Conservation (phyloP, 2,113 vertebrate genomes). For the Platysteira castanea region DNA sequence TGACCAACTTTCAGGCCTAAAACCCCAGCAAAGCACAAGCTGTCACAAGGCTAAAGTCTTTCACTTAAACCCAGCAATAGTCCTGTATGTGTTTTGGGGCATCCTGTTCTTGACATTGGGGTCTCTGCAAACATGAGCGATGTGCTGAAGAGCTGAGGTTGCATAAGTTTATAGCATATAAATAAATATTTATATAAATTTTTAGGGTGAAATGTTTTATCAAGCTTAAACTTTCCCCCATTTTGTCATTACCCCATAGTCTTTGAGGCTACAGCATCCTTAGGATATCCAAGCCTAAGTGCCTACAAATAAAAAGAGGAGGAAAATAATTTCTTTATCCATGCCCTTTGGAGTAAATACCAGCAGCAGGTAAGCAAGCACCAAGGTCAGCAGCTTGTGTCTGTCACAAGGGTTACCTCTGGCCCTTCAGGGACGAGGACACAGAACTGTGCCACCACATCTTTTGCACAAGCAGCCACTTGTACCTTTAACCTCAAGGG, state of each 20-base stretch:
- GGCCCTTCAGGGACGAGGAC: too few species aligned
- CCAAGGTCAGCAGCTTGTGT: background rate
- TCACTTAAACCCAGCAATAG: background rate
- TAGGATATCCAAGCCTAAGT: background rate
- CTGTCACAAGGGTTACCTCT: background rate
- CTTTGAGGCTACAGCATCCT: background rate
- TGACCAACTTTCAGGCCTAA: background rate
- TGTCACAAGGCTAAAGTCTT: background rate
- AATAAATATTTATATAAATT: background rate
- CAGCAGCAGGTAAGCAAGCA: background rate
- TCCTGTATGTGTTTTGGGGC: background rate
- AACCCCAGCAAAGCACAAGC: background rate
- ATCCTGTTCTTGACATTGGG: background rate
- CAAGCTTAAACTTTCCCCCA: background rate
- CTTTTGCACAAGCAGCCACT: fast-evolving
- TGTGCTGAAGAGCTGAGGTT: background rate
- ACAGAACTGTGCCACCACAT: background rate
- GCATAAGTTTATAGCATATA: background rate
- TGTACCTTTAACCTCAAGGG: background rate
- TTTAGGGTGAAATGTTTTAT: background rate
- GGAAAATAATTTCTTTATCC: background rate
- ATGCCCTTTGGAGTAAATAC: background rate
- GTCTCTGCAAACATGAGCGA: fast-evolving
- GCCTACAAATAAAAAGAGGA: background rate
- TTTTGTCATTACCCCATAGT: background rate